Evolutionary conservation across 2,113 vertebrate species (phyloP).

Genomic region (Pandion haliaetus): DNA sequence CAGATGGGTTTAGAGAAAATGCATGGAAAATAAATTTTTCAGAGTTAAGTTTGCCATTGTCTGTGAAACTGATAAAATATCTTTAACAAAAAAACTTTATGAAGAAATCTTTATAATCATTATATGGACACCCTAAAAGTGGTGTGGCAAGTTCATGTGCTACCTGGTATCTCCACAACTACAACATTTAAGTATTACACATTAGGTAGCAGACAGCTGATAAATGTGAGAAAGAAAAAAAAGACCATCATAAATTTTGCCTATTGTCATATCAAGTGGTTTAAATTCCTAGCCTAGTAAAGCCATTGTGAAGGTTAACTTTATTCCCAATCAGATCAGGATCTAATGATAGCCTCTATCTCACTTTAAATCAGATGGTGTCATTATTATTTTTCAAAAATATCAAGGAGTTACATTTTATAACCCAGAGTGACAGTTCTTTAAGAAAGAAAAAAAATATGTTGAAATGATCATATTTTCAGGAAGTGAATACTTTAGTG

Average conservation of each 20-base stretch:
- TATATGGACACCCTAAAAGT: background rate
- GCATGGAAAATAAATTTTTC: background rate
- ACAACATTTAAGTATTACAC: background rate
- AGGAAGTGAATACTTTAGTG: background rate
- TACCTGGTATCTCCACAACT: background rate
- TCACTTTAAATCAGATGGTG: background rate
- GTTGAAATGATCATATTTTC: background rate
- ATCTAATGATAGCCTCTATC: background rate
- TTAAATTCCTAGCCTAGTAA: background rate
- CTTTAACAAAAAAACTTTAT: background rate
- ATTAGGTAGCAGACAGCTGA: background rate
- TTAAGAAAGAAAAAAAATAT: background rate
- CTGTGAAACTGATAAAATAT: background rate
- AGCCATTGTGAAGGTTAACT: background rate
- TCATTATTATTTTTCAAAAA: background rate
- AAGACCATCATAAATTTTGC: background rate
- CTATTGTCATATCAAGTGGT: rapidly evolving
- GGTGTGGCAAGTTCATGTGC: background rate
- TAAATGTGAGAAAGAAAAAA: background rate
- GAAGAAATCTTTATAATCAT: background rate
- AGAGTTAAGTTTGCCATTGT: background rate
- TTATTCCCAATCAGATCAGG: background rate
- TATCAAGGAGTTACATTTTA: background rate
- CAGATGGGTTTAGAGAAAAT: background rate
- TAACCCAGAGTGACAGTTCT: background rate